Conservation (phyloP, 2,797 vertebrate species). For the Sebastes hubbsi region DNA sequence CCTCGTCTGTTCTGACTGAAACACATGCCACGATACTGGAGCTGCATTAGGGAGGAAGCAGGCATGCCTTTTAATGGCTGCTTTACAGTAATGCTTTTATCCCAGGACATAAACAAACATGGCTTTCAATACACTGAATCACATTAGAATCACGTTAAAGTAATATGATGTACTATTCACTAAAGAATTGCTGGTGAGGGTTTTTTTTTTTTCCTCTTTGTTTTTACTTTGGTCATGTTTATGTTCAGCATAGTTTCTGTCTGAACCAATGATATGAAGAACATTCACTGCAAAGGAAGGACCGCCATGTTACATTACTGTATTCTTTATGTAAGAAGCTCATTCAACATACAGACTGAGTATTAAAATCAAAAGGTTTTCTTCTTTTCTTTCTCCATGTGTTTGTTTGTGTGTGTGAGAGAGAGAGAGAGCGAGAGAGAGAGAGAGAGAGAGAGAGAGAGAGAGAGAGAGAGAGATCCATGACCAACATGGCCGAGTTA, state of each 20-base stretch:
- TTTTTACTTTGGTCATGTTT: background rate
- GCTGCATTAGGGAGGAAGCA: background rate
- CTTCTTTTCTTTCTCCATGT: background rate
- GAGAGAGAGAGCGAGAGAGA: background rate
- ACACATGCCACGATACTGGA: background rate
- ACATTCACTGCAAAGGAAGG: background rate
- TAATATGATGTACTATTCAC: slow-evolving; percentile 8
- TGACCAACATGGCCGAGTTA: background rate
- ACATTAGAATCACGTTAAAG: slow-evolving; percentile 32
- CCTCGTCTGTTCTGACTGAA: background rate
- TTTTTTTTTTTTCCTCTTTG: background rate
- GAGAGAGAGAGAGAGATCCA: background rate
- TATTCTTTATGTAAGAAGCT: background rate
- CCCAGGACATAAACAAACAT: slow-evolving; percentile 17
- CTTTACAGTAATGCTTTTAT: slow-evolving; percentile 7
- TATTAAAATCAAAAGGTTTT: background rate
- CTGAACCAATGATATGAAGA: background rate
- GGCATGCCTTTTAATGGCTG: slow-evolving; percentile 1
- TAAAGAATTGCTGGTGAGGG: background rate
- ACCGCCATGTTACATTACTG: background rate
- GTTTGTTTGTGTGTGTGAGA: background rate
- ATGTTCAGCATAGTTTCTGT: background rate
- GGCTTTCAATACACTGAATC: slow-evolving; percentile 12
- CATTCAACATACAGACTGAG: background rate
- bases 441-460: background rate